A percentile compares a stretch with the other conserved stretches of the same genome.
Conservation (phyloP, 2,797 vertebrate genomes). For the Eutrigla gurnardus region DNA sequence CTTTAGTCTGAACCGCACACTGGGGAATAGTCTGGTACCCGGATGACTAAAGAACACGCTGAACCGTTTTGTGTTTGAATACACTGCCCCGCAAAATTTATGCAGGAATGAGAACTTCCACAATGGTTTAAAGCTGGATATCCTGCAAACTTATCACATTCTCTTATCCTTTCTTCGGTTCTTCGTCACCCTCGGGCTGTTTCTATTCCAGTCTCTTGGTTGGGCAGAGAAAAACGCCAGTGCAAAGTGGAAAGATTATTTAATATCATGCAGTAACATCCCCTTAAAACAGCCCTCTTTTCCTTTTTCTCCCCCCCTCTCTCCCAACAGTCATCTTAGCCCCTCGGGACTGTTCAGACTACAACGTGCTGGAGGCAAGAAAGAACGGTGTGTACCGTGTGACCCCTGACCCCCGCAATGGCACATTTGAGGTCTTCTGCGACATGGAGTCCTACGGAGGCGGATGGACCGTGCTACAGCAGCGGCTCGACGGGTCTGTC, state of each 20-base stretch:
- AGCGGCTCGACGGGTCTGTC: conserved; percentile 89
- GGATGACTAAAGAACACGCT: not conserved
- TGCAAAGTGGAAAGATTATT: conserved; percentile 47
- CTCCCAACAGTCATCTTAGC: conserved; percentile 75
- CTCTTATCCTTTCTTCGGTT: conserved; percentile 27
- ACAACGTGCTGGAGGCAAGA: conserved; percentile 83
- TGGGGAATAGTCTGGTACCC: conserved; percentile 10
- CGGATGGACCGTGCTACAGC: conserved; percentile 95
- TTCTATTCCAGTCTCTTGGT: conserved; percentile 54
- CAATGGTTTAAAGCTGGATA: conserved; percentile 46
- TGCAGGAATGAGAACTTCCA: conserved; percentile 42
- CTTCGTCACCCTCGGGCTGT: conserved; percentile 38
- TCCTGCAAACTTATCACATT: conserved; percentile 41
- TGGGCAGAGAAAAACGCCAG: conserved; percentile 39
- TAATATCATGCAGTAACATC: conserved; percentile 43
- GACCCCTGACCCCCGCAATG: conserved; percentile 86
- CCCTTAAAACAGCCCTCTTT: conserved; percentile 24
- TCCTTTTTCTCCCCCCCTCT: not conserved
- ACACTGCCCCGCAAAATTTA: conserved; percentile 45
- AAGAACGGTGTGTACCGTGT: conserved; percentile 89
- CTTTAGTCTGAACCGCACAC: conserved; percentile 13
- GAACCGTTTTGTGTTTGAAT: conserved; percentile 38
- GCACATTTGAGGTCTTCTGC: conserved; percentile 91
- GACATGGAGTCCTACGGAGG: conserved; percentile 94
- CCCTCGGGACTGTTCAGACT: conserved; percentile 91